These are phyloP conservation scores for Drosophila acutilabella DNA, from an alignment of 2,888 invertebrate genomes.

Conservation along the genomic window DNA sequence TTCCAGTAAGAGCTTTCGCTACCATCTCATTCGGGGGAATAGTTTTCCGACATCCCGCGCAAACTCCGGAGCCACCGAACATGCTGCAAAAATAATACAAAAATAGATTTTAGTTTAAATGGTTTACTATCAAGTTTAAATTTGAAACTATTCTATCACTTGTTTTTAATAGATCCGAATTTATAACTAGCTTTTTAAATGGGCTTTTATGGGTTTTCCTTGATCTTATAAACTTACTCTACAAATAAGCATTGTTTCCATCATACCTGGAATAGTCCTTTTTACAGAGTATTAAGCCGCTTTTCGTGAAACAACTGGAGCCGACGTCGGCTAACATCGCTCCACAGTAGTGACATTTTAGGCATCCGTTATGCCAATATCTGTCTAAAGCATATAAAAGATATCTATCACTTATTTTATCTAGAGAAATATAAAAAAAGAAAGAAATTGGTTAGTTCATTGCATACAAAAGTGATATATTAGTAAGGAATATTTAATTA, in stretches of 20 bases:
- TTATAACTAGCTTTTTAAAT: not conserved
- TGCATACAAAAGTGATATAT: not conserved
- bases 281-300: conserved; percentile 97
- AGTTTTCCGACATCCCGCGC: conserved; percentile 95
- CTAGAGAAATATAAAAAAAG: conserved; percentile 63
- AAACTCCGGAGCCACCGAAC: conserved; percentile 95
- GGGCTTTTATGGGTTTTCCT: not conserved
- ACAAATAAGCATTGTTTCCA: not conserved
- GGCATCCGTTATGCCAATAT: conserved; percentile 98
- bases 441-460: conserved; percentile 36
- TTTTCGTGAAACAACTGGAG: conserved; percentile 95
- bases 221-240: not conserved
- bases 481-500: not conserved
- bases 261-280: conserved; percentile 97
- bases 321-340: conserved; percentile 96
- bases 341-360: conserved; percentile 96
- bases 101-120: too few species aligned
- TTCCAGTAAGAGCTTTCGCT: conserved; percentile 88
- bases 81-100: conserved; percentile 88
- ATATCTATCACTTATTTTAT: conserved; percentile 95
- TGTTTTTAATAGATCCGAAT: too few species aligned
- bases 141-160: too few species aligned
- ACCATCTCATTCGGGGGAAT: conserved; percentile 97
- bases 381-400: conserved; percentile 96
- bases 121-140: too few species aligned